Percentiles rank a stretch among this genome's conserved stretches.
Conservation (phyloP, 37 sponge, comb jelly and placozoan species). For the Haliclona indistincta region DNA sequence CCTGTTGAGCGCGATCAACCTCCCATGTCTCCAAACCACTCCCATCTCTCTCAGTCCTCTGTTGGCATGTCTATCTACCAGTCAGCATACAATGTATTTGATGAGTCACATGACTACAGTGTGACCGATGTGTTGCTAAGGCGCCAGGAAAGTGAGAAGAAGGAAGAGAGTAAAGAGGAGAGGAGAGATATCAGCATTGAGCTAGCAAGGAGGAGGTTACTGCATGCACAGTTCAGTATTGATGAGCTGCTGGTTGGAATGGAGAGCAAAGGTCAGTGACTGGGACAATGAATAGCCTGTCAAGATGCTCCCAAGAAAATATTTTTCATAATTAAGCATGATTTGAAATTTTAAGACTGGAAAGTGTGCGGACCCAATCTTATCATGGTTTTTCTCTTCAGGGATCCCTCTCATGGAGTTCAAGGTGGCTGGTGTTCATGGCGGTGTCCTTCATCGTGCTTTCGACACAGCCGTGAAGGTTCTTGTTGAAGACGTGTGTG, state of each 20-base stretch:
- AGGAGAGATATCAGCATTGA: constrained; percentile 2
- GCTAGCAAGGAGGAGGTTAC: constrained; percentile 15
- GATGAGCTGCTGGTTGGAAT: constrained; percentile 40
- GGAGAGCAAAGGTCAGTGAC: constrained; percentile 63
- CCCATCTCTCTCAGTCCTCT: background rate
- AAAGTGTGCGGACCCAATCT: too few relatives aligned
- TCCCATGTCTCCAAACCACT: background rate
- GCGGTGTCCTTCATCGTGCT: constrained; percentile 53
- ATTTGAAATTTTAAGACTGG: too few relatives aligned
- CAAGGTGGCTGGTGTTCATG: constrained; percentile 49
- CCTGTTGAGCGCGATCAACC: background rate
- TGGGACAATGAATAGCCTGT: too few relatives aligned
- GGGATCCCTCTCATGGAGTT: constrained; percentile 54
- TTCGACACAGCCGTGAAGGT: constrained; percentile 49
- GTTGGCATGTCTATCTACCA: constrained; percentile 18
- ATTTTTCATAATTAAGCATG: too few relatives aligned
- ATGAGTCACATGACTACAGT: too few relatives aligned
- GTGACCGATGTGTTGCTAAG: background rate
- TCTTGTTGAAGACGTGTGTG: constrained; percentile 65
- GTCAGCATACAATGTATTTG: constrained; percentile 5
- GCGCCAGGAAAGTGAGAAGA: background rate
- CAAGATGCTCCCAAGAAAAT: too few relatives aligned
- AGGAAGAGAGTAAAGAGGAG: background rate
- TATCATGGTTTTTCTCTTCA: constrained; percentile 13
- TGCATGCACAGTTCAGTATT: constrained; percentile 56